Evolutionary conservation across 2,888 invertebrate species (phyloP), one percentile per base, ranked within the genome.

Genomic region (Gortyna flavago): DNA sequence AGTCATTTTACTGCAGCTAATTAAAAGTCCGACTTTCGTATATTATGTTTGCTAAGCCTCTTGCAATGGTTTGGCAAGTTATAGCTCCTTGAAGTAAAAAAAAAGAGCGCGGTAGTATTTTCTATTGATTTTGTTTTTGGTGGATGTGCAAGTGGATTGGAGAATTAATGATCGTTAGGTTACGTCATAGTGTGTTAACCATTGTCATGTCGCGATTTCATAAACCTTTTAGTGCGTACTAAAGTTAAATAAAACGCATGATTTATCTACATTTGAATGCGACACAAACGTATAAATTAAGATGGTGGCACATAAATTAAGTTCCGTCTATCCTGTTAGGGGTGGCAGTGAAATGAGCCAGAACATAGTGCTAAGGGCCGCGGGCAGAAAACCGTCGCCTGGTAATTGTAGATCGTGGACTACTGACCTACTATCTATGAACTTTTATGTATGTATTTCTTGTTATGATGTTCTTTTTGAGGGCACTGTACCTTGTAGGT

Each of bases 341-440:
- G 78, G 68, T 75, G 88, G 79, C 88, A 85, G 87, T 87, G 87
- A 90, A 91, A 89, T 90, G 89, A 90, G 87, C 88, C 89, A 89
- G 88, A 89, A 90, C 89, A 90, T 91, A 89, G 88, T 87, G 84
- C 75, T 76, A 71, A 44, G 85, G 80, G 89, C 86, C 86, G 83
- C 86, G 70, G 86, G 89, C 85, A 85, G 87, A 88, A 86, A 85
- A 81, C 81, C 79, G 84, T 80, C 77, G 83, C 72, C 86, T 86
- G 89, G 88, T 91, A 89, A 92, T 91, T 91, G 89, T 89, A 86
- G 85, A 89, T 89, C 85, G 57, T 72, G 73, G 18, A 51, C 83
- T 54, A 81, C 64, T 81, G 81, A 83, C 77, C 61, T 74, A 73
- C 11, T 81, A 29, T 44, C 48, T 64, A 29, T n/a, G 7, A n/a